Base-by-base conservation (phyloP, 2,888 invertebrate genomes). In the Apodemia zela region DNA sequence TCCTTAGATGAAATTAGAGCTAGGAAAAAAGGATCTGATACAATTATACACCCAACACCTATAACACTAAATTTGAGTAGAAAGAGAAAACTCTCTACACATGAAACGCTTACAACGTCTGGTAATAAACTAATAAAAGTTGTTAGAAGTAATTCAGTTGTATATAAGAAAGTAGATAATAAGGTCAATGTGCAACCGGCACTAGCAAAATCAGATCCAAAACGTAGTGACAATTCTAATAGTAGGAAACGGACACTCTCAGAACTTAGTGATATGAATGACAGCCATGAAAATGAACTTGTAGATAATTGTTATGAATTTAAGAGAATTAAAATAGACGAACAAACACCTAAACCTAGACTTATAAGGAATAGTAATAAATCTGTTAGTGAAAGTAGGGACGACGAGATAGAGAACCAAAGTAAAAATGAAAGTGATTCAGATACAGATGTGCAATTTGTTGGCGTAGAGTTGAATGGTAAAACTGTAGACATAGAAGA, bases 1-100 rank as follows among this genome's bases (percentile, higher is more conserved):
- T 89, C 93, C 0, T 76, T 93, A 7, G 92, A 92, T n/a, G 93
- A 93, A 73, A 93, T 93, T 11, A 74, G 92, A 62, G 91, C 89
- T 0, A 75, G 80, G 59, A 88, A 87, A 71, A 88, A 84, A 67
- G 67, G 63, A 4, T 73, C 69, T 1, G 74, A 82, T 0, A 68
- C 72, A 0, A 61, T 82, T 15, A 67, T 82, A 62, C 80, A 77
- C 63, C 69, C 71, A 0, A 75, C 77, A 33, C 87, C 85, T 0
- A 89, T 88, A 59, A 85, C 85, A 0, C 68, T 90, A 2, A 90
- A 85, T 61, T 68, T 90, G 45, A 82, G 72, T 65, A 78, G 89
- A 25, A 91, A 90, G 72, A 76, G 90, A 63, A 90, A 88, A 68
- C 67, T 86, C 15, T 87, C 89, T 1, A 87, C 91, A 0, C 88